Evolutionary conservation across 2,113 vertebrate genomes (phyloP).

Genomic region (Cephalopholis sonnerati): DNA sequence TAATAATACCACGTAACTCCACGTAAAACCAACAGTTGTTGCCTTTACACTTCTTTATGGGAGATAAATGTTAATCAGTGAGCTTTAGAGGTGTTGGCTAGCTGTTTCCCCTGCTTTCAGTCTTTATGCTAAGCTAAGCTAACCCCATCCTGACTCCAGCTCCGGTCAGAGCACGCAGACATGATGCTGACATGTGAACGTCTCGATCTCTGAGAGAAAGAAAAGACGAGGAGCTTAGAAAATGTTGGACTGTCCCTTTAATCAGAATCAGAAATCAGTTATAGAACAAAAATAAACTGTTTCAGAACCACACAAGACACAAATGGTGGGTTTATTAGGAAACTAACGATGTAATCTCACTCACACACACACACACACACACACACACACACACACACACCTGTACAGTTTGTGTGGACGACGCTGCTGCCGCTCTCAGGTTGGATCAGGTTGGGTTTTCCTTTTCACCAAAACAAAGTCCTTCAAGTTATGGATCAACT

Average conservation of each 20-base stretch:
- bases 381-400: slow-evolving; percentile 39
- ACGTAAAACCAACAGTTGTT: no score
- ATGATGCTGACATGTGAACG: not conserved
- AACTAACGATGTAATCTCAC: not conserved
- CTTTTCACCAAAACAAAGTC: slow-evolving; percentile 37
- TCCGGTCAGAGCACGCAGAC: not conserved
- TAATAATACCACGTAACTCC: no score
- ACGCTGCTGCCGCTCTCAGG: slow-evolving; percentile 38
- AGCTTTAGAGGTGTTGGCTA: not conserved
- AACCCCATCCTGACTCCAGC: not conserved
- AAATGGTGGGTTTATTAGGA: not conserved
- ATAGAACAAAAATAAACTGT: not conserved
- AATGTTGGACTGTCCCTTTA: slow-evolving; percentile 1
- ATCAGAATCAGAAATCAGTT: not conserved
- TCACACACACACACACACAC: slow-evolving; percentile 35
- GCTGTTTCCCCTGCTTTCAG: not conserved
- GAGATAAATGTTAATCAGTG: no score
- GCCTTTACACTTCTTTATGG: no score
- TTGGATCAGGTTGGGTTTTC: slow-evolving; percentile 34
- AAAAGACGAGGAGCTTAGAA: not conserved
- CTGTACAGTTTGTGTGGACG: slow-evolving; percentile 21
- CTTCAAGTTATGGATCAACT: slow-evolving; percentile 88
- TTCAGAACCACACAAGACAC: not conserved
- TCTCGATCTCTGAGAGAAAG: not conserved
- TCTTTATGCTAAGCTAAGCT: slow-evolving; percentile 41